Conservation (phyloP, 1,140 invertebrate genomes). For the Rhyacophila brunnea region DNA sequence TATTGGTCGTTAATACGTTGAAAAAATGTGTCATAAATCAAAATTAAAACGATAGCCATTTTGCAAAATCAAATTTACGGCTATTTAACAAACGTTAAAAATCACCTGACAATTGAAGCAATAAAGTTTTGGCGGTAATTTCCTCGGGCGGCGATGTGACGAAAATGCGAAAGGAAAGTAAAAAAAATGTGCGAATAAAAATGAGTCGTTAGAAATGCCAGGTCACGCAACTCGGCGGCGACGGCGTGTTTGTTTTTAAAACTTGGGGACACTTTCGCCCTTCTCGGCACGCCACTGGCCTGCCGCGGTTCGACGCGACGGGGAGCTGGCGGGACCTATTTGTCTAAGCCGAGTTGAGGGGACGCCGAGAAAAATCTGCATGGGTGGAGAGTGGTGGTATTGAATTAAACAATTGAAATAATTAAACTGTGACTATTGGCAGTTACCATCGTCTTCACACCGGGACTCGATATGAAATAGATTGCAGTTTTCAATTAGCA, state of each 20-base stretch:
- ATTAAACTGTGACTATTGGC: too few species aligned
- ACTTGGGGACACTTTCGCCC: slow-evolving; percentile 8
- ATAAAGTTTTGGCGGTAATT: not conserved
- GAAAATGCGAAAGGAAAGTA: not conserved
- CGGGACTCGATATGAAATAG: too few species aligned
- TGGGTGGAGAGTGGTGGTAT: not conserved
- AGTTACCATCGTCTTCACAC: too few species aligned
- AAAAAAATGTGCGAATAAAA: not conserved
- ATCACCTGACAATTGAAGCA: too few species aligned
- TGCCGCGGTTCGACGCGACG: not conserved
- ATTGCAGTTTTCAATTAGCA: too few species aligned
- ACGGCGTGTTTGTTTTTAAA: slow-evolving; percentile 17
- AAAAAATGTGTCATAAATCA: too few species aligned
- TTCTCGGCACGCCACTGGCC: not conserved
- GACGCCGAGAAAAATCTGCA: not conserved
- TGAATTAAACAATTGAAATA: too few species aligned
- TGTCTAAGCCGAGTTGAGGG: slow-evolving; percentile 10
- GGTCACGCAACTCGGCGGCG: slow-evolving; percentile 8
- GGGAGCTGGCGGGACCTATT: slow-evolving; percentile 17
- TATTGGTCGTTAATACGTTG: too few species aligned
- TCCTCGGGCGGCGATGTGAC: not conserved
- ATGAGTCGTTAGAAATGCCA: slow-evolving; percentile 15
- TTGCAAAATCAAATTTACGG: too few species aligned
- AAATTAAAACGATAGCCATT: too few species aligned
- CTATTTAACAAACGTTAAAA: too few species aligned